Percentiles rank a stretch among this genome's conserved stretches.
Evolutionary conservation across 2,888 invertebrate genomes (phyloP).

Genomic region (Gerris lacustris): DNA sequence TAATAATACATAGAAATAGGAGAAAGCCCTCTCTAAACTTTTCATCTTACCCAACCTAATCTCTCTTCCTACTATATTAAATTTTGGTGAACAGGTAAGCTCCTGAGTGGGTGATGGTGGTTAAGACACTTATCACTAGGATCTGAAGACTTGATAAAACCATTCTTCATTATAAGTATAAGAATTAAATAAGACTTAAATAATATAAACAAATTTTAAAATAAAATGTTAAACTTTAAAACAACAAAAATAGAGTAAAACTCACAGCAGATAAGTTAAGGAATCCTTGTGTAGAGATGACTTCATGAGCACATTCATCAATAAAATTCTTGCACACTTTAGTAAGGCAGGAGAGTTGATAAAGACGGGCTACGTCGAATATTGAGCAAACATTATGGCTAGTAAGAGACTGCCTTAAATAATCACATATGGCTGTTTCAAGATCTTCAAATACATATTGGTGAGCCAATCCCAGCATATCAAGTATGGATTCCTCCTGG

Average conservation of each 20-base stretch:
- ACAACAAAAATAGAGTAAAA: slow-evolving; percentile 11
- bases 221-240: too few species aligned
- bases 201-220: too few species aligned
- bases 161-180: too few species aligned
- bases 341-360: slow-evolving; percentile 46
- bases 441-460: slow-evolving; percentile 89
- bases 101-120: too few species aligned
- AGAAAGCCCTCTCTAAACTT: too few species aligned
- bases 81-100: too few species aligned
- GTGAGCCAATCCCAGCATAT: slow-evolving; percentile 73
- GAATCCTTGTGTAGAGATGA: slow-evolving; percentile 69
- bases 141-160: too few species aligned
- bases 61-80: too few species aligned
- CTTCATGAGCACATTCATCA: slow-evolving; percentile 75
- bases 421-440: slow-evolving; percentile 84
- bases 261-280: slow-evolving; percentile 67
- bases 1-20: too few species aligned
- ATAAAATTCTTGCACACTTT: slow-evolving; percentile 79
- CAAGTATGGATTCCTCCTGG: slow-evolving; percentile 38
- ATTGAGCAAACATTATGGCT: slow-evolving; percentile 88
- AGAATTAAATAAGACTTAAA: too few species aligned
- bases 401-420: slow-evolving; percentile 75
- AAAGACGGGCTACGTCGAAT: slow-evolving; percentile 76
- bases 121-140: too few species aligned
- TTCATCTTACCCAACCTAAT: too few species aligned